Evolutionary conservation across 2,113 vertebrate genomes (phyloP), one percentile per base, ranked within the genome.

Genomic region (Crocuta crocuta): DNA sequence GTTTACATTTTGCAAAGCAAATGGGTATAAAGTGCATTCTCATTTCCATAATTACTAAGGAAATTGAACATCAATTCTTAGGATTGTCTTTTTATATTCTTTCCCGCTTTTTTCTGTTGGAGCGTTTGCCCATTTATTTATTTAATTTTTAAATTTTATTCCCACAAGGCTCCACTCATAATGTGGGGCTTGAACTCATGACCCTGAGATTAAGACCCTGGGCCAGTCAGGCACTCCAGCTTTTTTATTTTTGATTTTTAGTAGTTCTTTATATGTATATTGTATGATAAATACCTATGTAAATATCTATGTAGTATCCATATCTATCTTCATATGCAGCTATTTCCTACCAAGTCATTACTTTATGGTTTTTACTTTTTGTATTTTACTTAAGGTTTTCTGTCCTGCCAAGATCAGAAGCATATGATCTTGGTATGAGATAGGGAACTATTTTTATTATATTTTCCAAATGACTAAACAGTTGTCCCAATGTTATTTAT

Each of bases 381-480:
- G 13, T 87, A 45, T 73, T 89, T 96, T 70, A 89, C 79, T 89
- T 81, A 95, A 95, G 39, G 21, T 45, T 68, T 85, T 91, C 50
- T 88, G 31, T 91, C 63, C 31, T 79, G 61, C 24, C 26, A 66
- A 74, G 28, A 87, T 81, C 15, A 28, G 71, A 78, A 83, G 61
- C 15, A 28, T 55, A 89, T n/a, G 43, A 71, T 74, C 21, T 93
- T 93, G 61, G 79, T 82, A 19, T 79, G 35, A 94, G 58, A 35
- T 76, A 92, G 7, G 79, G 39, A 61, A 66, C 11, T 84, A 58
- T 68, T 84, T 93, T 90, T 87, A 63, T 76, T 89, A 71, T 78
- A 71, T 90, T 95, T 97, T 79, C 35, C 55, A 95, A 95, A 90
- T 89, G 53, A 85, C 66, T 89, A 94, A 43, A 92, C 33, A 48